Conservation (phyloP, 2,113 vertebrate species). For the Columba livia region DNA sequence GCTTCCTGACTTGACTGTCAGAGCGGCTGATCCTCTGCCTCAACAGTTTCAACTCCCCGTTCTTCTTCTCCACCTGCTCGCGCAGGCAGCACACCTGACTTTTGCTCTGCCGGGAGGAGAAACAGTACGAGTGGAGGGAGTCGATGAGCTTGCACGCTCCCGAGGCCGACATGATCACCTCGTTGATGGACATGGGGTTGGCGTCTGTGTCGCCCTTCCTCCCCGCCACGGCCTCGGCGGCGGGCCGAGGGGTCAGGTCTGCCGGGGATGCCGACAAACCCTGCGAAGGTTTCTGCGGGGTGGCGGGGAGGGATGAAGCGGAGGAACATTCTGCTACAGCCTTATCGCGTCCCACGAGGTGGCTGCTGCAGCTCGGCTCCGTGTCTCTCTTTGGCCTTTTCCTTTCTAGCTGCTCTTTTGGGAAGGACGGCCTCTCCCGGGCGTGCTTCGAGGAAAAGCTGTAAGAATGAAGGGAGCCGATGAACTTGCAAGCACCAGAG, state of each 20-base stretch:
- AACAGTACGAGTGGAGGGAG: slow-evolving; percentile 82
- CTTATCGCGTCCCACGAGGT: slow-evolving; percentile 31
- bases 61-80: slow-evolving; percentile 78
- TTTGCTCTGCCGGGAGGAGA: slow-evolving; percentile 76
- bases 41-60: slow-evolving; percentile 68
- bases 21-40: slow-evolving; percentile 76
- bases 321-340: slow-evolving; percentile 30
- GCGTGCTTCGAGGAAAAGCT: slow-evolving; percentile 79
- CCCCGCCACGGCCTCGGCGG: slow-evolving; percentile 68
- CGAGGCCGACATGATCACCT: slow-evolving; percentile 78
- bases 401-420: slow-evolving; percentile 77
- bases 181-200: slow-evolving; percentile 81
- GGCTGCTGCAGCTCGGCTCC: slow-evolving; percentile 70
- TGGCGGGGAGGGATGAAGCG: slow-evolving; percentile 62
- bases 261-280: slow-evolving; percentile 70
- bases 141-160: slow-evolving; percentile 80
- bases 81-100: slow-evolving; percentile 79
- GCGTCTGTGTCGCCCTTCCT: slow-evolving; percentile 72
- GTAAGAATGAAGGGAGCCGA: slow-evolving; percentile 83
- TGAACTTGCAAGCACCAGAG: slow-evolving; percentile 79
- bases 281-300: slow-evolving; percentile 76
- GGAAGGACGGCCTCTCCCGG: slow-evolving; percentile 67
- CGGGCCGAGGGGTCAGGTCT: slow-evolving; percentile 74
- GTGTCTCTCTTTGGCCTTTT: slow-evolving; percentile 73
- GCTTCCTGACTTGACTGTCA: slow-evolving; percentile 77